Evolutionary conservation across 2,113 vertebrate genomes (phyloP), one percentile per base, ranked within the genome.

Genomic region (Motacilla tschutschensis): DNA sequence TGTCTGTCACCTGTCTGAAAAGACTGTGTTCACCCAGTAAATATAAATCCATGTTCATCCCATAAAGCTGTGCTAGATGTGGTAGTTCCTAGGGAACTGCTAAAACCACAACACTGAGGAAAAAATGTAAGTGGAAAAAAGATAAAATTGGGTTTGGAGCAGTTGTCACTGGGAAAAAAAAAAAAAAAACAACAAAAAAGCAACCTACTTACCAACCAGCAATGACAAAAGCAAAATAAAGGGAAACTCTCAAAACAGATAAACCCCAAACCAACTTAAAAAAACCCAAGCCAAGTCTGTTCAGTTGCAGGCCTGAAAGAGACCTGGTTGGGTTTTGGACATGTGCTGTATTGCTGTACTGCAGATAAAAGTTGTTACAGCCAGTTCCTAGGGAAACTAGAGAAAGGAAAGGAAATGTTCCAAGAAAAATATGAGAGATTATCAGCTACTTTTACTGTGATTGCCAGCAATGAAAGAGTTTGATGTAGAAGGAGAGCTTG

Each of bases 351-450:
- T 64, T 84, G n/a, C 40, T 88, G 6, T 35, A 47, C 22, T 51
- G 48, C 11, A 58, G 53, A 15, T 35, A 26, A 16, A 59, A 54
- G n/a, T 36, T 83, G 51, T 57, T 86, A 58, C 43, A 89, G 18
- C 21, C 67, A 58, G 69, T 94, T 88, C 64, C 79, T 88, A 88
- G 72, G 78, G 78, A 88, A 95, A 91, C 59, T 77, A 46, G 50
- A 82, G 46, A 58, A 82, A 66, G 31, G 40, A 50, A 74, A 77
- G 33, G 79, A 89, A 87, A 46, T 1, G 3, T n/a, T 84, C 33
- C 19, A 55, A 91, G 19, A 85, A 83, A 79, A 84, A 76, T 5
- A 60, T 5, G 35, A 92, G 53, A 65, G 77, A 87, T 90, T 60
- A 85, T 79, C 79, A 79, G 38, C 47, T 73, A 22, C 38, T 80